phyloP scores from a whole-genome alignment of 2,888 invertebrate species.

The Pristionchus exspectatus region DNA sequence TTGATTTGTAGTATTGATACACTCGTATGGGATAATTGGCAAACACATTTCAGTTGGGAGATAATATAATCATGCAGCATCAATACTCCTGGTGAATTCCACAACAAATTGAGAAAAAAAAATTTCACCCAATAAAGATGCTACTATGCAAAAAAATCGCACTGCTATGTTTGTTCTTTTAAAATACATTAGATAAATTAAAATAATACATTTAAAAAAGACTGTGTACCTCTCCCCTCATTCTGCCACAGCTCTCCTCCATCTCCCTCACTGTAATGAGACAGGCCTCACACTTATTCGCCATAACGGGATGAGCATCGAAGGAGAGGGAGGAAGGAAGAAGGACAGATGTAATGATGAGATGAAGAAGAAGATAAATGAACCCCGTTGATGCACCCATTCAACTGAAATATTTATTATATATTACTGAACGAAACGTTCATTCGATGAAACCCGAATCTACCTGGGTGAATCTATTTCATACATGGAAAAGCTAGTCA shows the following conservation, averaged over 20 bases:
- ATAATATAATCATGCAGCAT: no score
- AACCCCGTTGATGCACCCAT: background rate
- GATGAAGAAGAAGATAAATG: constrained; percentile 21
- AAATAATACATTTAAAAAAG: background rate
- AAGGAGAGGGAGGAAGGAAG: background rate
- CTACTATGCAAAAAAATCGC: no score
- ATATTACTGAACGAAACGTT: background rate
- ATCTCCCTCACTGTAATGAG: constrained; percentile 8
- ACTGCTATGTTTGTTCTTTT: no score
- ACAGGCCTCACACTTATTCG: constrained; percentile 49
- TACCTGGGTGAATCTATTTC: background rate
- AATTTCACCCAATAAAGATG: no score
- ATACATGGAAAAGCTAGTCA: no score
- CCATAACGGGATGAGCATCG: background rate
- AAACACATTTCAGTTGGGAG: no score
- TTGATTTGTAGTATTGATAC: no score
- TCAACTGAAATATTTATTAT: background rate
- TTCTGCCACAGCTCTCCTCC: background rate
- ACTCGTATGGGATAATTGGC: no score
- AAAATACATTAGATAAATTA: no score
- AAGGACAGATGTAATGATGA: background rate
- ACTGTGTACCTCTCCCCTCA: constrained; percentile 10
- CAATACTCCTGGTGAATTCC: no score
- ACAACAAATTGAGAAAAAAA: no score
- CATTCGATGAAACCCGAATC: no score